Evolutionary conservation across 2,888 invertebrate species (phyloP).

Genomic region (Diabrotica balteata): DNA sequence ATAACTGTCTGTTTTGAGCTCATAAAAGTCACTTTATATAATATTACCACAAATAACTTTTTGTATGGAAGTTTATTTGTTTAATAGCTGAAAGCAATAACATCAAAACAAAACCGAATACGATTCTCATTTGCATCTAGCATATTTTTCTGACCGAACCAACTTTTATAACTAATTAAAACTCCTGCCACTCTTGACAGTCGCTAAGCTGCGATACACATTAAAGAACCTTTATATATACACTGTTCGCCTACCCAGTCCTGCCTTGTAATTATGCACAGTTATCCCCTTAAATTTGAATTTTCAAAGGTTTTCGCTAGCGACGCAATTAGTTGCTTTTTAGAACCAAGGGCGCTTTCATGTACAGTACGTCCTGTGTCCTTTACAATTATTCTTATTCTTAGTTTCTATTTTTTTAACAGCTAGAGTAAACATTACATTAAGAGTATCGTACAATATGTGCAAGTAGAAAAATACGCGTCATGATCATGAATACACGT

Average conservation of each 20-base stretch:
- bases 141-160: too few species aligned
- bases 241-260: neutral
- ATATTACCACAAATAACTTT: too few species aligned
- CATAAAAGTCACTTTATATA: too few species aligned
- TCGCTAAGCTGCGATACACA: too few species aligned
- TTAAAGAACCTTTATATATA: too few species aligned
- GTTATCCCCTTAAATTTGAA: neutral
- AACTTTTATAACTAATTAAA: too few species aligned
- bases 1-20: too few species aligned
- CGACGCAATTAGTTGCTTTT: conserved; percentile 1
- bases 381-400: conserved; percentile 15
- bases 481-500: conserved; percentile 42
- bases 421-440: conserved; percentile 40
- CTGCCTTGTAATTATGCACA: neutral
- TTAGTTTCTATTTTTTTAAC: conserved; percentile 30
- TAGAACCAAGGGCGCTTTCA: conserved; percentile 30
- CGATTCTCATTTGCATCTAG: too few species aligned
- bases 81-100: too few species aligned
- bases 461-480: conserved; percentile 62
- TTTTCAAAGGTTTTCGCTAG: conserved; percentile 26
- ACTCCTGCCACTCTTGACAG: too few species aligned
- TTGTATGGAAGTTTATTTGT: too few species aligned
- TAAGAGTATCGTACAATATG: conserved; percentile 56
- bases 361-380: conserved; percentile 21
- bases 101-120: too few species aligned